Percentiles rank a stretch among this genome's conserved stretches.
Evolutionary conservation across 2,113 vertebrate genomes (phyloP).

Genomic region (Garra rufa): DNA sequence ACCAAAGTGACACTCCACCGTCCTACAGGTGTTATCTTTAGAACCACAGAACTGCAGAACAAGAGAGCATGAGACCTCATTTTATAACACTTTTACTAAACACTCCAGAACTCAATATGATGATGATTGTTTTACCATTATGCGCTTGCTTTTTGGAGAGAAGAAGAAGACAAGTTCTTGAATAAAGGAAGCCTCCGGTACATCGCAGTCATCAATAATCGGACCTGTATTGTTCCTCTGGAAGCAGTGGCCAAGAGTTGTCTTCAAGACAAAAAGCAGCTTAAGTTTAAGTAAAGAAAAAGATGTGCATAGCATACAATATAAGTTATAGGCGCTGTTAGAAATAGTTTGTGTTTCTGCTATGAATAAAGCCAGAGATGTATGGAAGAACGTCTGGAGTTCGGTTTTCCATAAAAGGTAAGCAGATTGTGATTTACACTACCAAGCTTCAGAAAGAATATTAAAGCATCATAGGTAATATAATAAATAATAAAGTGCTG

Average conservation of each 20-base stretch:
- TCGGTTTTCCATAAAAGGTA: not conserved
- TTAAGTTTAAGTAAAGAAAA: not conserved
- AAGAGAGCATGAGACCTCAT: slow-evolving; percentile 33
- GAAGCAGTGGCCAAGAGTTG: slow-evolving; percentile 81
- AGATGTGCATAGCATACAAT: not conserved
- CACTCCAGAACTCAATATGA: not conserved
- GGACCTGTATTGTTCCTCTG: slow-evolving; percentile 70
- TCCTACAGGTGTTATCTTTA: slow-evolving; percentile 81
- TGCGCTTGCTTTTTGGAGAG: slow-evolving; percentile 80
- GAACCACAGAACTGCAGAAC: slow-evolving; percentile 83
- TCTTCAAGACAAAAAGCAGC: slow-evolving; percentile 70
- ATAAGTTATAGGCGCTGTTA: not conserved
- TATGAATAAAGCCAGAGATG: not conserved
- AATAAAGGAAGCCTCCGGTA: slow-evolving; percentile 69
- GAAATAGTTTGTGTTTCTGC: not conserved
- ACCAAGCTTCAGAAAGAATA: not conserved
- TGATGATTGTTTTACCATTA: slow-evolving; percentile 76
- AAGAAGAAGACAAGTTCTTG: slow-evolving; percentile 84
- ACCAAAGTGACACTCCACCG: slow-evolving; percentile 84
- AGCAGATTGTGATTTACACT: not conserved
- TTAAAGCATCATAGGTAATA: not conserved
- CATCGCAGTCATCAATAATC: slow-evolving; percentile 70
- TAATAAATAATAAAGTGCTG: not conserved
- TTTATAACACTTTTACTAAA: slow-evolving; percentile 1
- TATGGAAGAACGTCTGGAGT: not conserved